A percentile compares a stretch with the other conserved stretches of the same genome.
These are phyloP conservation scores for Corythornis leucogaster DNA, from an alignment of 2,797 vertebrate species.

Conservation along the genomic window DNA sequence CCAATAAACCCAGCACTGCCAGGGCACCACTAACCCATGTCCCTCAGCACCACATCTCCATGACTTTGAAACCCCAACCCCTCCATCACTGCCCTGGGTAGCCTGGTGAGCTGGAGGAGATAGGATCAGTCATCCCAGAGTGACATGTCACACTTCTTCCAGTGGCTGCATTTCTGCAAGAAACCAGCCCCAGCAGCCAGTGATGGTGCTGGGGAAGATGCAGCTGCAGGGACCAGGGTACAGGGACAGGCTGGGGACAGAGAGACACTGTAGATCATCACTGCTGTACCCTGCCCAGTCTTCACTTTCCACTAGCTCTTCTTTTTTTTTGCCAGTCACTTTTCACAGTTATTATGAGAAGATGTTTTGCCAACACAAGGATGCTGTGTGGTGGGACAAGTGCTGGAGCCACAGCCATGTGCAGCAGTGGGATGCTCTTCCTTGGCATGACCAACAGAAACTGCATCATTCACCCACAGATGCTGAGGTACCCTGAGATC, in stretches of 20 bases:
- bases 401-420: not conserved
- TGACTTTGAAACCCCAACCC: not conserved
- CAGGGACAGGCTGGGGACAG: not conserved
- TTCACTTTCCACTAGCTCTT: not conserved
- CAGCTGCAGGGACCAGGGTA: not conserved
- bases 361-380: not conserved
- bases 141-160: not conserved
- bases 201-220: not conserved
- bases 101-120: not conserved
- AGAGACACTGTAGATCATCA: accelerated
- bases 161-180: not conserved
- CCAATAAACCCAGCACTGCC: not conserved
- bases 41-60: not conserved
- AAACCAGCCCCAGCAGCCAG: accelerated
- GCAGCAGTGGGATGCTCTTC: not conserved
- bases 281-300: not conserved
- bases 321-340: not conserved
- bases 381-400: not conserved
- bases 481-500: accelerated
- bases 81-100: not conserved
- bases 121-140: too few relatives aligned
- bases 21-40: not conserved
- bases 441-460: not conserved
- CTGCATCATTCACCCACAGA: accelerated
- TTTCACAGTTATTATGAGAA: accelerated